Evolutionary conservation across 2,797 vertebrate genomes (phyloP), one percentile per base, ranked within the genome.

Genomic region (Picus viridis): DNA sequence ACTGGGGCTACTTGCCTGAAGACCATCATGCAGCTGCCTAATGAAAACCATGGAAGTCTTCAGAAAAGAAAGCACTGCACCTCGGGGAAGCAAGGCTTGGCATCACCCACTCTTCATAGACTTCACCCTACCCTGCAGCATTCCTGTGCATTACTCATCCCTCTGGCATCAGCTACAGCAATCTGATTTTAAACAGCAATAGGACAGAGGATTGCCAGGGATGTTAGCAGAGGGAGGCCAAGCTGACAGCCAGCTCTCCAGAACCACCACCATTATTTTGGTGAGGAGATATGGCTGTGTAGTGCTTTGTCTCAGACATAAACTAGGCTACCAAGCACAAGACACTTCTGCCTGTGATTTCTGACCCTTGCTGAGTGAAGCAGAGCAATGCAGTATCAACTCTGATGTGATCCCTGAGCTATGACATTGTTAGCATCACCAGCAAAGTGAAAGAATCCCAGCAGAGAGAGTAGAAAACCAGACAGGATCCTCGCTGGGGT

Each of bases 351-450:
- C 47, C 34, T 56, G 61, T 36, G 6, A 22, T 39, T 72, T 20
- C 23, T 76, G 51, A 32, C 6, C 16, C 12, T 2, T 0, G 24
- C 63, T 7, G 79, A 8, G 17, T 49, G 86, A 91, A 24, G n/a
- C 10, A 20, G 19, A 71, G 61, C 47, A 56, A 9, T 5, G 36
- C 36, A 17, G 2, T 9, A 24, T 2, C 18, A 86, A 45, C 32
- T 26, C 53, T 0, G 0, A 4, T 8, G 45, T 3, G 23, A 57
- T 27, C 51, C 32, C 56, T 32, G 65, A 58, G 58, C 69, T 77
- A 27, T 0, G 0, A 26, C 24, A 51, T 57, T 0, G 0, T 27
- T 43, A 43, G 24, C 16, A 18, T 9, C 5, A 1, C 57, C 57
- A 58, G 68, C 41, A 67, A 78, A 86, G 47, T 2, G 1, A 64